Conservation (phyloP, 2,113 vertebrate genomes). For the Pionites leucogaster region DNA sequence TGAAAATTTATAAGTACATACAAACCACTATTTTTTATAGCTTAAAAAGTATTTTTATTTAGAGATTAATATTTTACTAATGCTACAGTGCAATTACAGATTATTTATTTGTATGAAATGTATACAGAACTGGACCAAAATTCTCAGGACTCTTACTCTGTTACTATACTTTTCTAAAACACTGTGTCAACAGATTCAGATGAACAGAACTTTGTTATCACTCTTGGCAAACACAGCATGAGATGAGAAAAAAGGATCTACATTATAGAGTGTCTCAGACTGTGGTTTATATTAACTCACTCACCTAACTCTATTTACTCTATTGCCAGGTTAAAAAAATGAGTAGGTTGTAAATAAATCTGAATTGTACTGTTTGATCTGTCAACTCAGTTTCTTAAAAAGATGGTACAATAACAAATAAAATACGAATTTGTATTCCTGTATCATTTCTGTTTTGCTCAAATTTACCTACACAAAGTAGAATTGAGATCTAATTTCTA, state of each 20-base stretch:
- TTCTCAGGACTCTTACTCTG: neutral
- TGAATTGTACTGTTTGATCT: neutral
- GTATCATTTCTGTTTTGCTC: neutral
- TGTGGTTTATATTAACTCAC: neutral
- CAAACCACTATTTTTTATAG: neutral
- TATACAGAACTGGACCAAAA: neutral
- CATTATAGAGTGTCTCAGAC: conserved; percentile 1
- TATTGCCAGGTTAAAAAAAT: neutral
- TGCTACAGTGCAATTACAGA: conserved; percentile 1
- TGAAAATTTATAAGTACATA: neutral
- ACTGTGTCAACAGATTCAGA: conserved; percentile 46
- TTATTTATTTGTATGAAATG: conserved; percentile 52
- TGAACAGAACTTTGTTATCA: conserved; percentile 69
- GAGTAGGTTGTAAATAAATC: neutral
- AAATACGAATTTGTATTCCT: neutral
- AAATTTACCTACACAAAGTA: neutral
- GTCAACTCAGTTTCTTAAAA: neutral
- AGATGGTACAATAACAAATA: neutral
- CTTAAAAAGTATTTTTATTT: conserved; percentile 9
- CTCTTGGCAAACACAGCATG: neutral
- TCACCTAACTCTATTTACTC: neutral
- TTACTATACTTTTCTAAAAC: conserved; percentile 39
- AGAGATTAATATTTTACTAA: conserved; percentile 1
- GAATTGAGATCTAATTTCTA: neutral
- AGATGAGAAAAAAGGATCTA: conserved; percentile 27